Evolutionary conservation across 2,113 vertebrate genomes (phyloP).

Genomic region (Dascyllus trimaculatus): DNA sequence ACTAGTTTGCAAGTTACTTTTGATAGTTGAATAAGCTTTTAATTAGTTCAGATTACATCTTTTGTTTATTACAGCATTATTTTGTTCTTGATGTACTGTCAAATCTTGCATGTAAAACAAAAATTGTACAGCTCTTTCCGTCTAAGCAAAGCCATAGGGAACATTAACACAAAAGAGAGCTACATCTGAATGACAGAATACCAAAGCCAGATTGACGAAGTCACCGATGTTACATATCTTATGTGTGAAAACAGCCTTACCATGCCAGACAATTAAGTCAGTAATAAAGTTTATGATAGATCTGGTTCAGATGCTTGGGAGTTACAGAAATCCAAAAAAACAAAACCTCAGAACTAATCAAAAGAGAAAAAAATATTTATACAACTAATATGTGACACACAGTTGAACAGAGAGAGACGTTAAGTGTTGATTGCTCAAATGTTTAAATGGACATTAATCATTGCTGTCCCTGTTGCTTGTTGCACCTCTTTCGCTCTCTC

Average conservation of each 20-base stretch:
- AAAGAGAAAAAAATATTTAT: neutral
- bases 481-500: slow-evolving; percentile 13
- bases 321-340: neutral
- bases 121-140: no score
- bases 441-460: slow-evolving; percentile 69
- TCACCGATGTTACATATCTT: no score
- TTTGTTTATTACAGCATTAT: no score
- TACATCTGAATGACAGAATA: no score
- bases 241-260: neutral
- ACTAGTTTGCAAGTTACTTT: no score
- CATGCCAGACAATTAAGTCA: neutral
- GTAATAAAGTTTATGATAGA: neutral
- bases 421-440: slow-evolving; percentile 50
- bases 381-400: slow-evolving; percentile 3
- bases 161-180: no score
- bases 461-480: slow-evolving; percentile 43
- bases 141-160: no score
- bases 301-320: neutral
- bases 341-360: neutral
- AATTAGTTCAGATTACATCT: no score
- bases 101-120: no score
- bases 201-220: no score
- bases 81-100: no score
- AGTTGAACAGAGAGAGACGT: slow-evolving; percentile 24
- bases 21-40: no score